A percentile compares a stretch with the other conserved stretches of the same genome.
These are phyloP conservation scores for Squalus acanthias DNA, from an alignment of 2,797 vertebrate genomes.

Conservation along the genomic window DNA sequence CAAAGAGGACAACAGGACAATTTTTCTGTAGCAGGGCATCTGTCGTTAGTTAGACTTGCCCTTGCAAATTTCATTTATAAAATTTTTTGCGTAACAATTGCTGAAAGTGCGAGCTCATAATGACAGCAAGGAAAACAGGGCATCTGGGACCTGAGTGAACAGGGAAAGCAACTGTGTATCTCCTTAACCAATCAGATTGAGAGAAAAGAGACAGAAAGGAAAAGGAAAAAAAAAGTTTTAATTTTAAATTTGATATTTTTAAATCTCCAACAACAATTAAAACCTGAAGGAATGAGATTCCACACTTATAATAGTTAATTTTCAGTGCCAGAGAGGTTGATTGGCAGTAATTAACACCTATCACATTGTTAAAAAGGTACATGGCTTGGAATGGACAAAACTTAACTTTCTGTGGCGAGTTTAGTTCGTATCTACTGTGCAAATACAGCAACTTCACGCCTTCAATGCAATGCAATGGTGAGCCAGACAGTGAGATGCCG, in stretches of 20 bases:
- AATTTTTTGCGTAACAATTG: not conserved
- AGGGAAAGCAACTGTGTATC: too few relatives aligned
- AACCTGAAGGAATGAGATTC: too few relatives aligned
- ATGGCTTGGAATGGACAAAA: too few relatives aligned
- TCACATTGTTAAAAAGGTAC: too few relatives aligned
- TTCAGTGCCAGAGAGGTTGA: too few relatives aligned
- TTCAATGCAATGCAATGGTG: not conserved
- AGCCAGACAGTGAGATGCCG: not conserved
- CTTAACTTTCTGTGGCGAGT: too few relatives aligned
- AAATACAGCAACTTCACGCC: too few relatives aligned
- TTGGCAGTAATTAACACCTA: too few relatives aligned
- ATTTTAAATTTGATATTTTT: too few relatives aligned
- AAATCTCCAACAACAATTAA: too few relatives aligned
- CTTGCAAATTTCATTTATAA: not conserved
- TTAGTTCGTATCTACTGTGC: too few relatives aligned
- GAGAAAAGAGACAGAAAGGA: not conserved
- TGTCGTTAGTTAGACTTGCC: not conserved
- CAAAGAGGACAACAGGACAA: not conserved
- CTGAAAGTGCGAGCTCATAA: not conserved
- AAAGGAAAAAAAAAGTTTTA: not conserved
- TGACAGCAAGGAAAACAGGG: not conserved
- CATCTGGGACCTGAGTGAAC: not conserved
- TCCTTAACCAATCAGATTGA: not conserved
- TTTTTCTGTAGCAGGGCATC: not conserved
- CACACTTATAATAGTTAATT: too few relatives aligned